Base-by-base conservation (phyloP, 2,888 invertebrate species). In the Embidobia sp. region DNA sequence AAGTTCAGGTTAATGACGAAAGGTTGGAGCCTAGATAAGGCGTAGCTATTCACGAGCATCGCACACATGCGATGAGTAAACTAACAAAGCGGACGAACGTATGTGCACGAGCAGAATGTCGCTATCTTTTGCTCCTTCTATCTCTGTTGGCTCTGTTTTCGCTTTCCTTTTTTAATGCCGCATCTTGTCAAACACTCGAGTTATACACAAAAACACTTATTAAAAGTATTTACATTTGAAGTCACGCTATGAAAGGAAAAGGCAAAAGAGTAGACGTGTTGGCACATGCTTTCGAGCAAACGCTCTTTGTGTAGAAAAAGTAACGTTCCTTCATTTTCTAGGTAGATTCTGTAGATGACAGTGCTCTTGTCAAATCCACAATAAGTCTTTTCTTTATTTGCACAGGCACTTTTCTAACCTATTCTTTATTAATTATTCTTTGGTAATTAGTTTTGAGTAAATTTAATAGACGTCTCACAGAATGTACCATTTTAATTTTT, bases 41-140 rank as follows among this genome's bases (percentile, higher is more conserved):
- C 64, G 67, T 55, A 55, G 67, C 70, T 61, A 70, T 70, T 70
- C 61, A 53, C 29, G 16, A 53, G 53, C 37, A 37, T 59, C 53
- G 53, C 51, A 70, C 13, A 53, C 61, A 61, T 37, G 70, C 53
- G 61, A 70, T 70, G 61, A 61, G 70, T 61, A 53, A 70, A 46
- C 61, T 53, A 70, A 70, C 70, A 31, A 70, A 70, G 61, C 61
- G 69, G 42, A 42, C 61, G 31, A 53, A 51, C 69, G 27, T 69
- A 49, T 66, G 40, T 35, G 33, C 22, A 51, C n/a, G n/a, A n/a
- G n/a, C n/a, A n/a, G n/a, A n/a, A n/a, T n/a, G n/a, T n/a, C n/a
- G 49, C 49, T 40, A 63, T 31, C 63, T 66, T 66, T 66, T 53
- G 46, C 33, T 57, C 33, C 19, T 44, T 66, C 44, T 46, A n/a